Evolutionary conservation across 1,140 invertebrate species (phyloP), one percentile per base, ranked within the genome.

Genomic region (Ostrea denselamellosa): DNA sequence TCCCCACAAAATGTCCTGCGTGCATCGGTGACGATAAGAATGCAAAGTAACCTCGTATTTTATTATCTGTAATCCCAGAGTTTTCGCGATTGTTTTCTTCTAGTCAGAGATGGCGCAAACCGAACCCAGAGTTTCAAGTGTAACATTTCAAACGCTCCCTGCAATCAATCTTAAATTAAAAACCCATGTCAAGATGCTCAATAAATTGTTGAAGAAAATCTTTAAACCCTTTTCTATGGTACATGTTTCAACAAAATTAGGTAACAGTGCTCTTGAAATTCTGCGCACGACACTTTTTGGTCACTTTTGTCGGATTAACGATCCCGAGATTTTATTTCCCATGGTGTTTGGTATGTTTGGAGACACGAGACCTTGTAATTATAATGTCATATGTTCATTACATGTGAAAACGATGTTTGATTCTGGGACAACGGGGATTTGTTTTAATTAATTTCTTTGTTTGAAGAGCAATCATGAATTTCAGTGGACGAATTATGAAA

Each of bases 381-480:
- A 77, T 77, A 22, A 77, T 34, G 68, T 77, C 68, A 77, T 77
- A 77, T 77, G 22, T 28, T 34, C 9, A 77, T 25, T 34, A 77
- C 14, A 77, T 34, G 10, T 77, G 68, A 77, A 77, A 28, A 34
- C 68, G 28, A 77, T 77, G 68, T 77, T 77, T 77, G 68, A 34
- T 28, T 77, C 25, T 28, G 68, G 22, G 34, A 25, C 68, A 77
- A n/a, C 9, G 28, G 68, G 68, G 68, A 77, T 34, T 77, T 28
- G 25, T 77, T 77, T 77, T 77, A 77, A 77, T 77, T 77, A 77
- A 77, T 77, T 77, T 77, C 28, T 25, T 77, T 77, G 68, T 77
- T 77, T 77, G 68, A 77, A 34, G 22, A 77, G 68, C 68, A 5
- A 77, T 77, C 68, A 5, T 77, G 28, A 77, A 34, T 77, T 77